Conservation (phyloP, 2,113 vertebrate genomes). For the Cathartes aura region DNA sequence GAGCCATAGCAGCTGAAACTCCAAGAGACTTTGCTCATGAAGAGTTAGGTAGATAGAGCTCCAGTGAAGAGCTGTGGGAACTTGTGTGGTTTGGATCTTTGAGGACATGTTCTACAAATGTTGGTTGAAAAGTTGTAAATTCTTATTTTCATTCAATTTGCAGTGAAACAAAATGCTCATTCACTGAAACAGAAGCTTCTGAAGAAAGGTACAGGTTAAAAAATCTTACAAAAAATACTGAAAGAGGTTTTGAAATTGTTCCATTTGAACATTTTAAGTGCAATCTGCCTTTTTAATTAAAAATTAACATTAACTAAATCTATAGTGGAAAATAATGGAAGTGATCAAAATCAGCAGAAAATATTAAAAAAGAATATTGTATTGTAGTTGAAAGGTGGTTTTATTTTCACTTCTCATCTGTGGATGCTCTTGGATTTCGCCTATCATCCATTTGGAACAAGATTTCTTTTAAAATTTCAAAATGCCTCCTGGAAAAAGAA, state of each 20-base stretch:
- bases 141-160: neutral
- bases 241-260: neutral
- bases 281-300: neutral
- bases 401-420: neutral
- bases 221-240: neutral
- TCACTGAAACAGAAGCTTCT: neutral
- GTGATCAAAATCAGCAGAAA: neutral
- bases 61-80: neutral
- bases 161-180: neutral
- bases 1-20: neutral
- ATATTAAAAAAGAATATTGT: neutral
- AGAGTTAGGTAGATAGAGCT: neutral
- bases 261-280: neutral
- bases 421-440: neutral
- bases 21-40: neutral
- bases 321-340: neutral
- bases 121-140: neutral
- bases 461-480: neutral
- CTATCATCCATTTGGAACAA: neutral
- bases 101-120: neutral
- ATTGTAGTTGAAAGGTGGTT: neutral
- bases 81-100: neutral
- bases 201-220: neutral
- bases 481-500: neutral
- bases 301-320: neutral